These are phyloP conservation scores for Amphiura filiformis DNA, from an alignment of 35 echinoderm and acorn worm species.

Conservation along the genomic window DNA sequence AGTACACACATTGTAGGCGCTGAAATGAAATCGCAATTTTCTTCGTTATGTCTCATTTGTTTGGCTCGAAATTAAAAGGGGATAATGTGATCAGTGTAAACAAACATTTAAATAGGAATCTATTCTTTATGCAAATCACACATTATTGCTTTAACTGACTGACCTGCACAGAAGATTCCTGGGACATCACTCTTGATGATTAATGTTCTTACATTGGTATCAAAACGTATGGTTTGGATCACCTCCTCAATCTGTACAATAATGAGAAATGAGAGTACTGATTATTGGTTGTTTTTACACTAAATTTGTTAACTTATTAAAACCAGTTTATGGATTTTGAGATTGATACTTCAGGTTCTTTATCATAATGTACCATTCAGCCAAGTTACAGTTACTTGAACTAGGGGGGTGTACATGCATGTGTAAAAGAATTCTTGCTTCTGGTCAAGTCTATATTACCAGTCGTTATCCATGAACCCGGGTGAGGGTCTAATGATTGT, in stretches of 20 bases:
- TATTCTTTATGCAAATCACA: too few species aligned
- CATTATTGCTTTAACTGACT: too few species aligned
- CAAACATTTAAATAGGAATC: too few species aligned
- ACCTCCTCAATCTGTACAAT: constrained; percentile 57
- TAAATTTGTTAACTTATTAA: neutral
- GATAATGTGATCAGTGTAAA: too few species aligned
- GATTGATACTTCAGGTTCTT: neutral
- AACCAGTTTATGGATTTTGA: neutral
- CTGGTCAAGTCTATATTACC: too few species aligned
- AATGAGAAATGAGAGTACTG: neutral
- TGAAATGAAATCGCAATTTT: too few species aligned
- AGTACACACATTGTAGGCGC: too few species aligned
- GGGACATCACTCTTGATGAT: constrained; percentile 72
- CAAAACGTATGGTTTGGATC: constrained; percentile 46
- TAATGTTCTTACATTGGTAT: constrained; percentile 57
- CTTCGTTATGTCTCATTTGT: too few species aligned
- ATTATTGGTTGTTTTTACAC: neutral
- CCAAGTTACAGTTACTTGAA: neutral
- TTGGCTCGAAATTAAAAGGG: too few species aligned
- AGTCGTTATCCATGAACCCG: too few species aligned
- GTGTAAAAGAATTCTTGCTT: too few species aligned
- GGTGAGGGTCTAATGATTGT: too few species aligned
- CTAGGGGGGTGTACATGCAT: neutral
- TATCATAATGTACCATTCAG: neutral
- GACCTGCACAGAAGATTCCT: constrained; percentile 85